These are phyloP conservation scores for Oryctes rhinoceros DNA, from an alignment of 1,140 invertebrate genomes.

Conservation along the genomic window DNA sequence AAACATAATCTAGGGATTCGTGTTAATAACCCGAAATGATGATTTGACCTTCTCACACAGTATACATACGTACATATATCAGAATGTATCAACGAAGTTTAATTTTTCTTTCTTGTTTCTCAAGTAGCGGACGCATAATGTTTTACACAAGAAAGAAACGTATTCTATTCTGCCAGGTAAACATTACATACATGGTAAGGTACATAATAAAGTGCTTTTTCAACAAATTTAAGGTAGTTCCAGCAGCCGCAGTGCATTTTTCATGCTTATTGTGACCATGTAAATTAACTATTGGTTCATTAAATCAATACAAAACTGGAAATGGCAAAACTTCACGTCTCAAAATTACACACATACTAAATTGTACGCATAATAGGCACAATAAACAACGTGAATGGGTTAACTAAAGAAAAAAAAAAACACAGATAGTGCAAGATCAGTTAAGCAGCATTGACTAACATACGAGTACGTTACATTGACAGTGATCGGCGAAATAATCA, in stretches of 20 bases:
- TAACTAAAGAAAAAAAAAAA: too few relatives aligned
- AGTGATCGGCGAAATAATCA: neutral
- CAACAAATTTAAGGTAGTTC: neutral
- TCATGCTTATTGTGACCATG: too few relatives aligned
- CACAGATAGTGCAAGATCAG: too few relatives aligned
- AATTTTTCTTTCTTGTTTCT: too few relatives aligned
- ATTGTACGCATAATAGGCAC: too few relatives aligned
- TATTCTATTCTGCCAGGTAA: neutral
- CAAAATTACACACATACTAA: too few relatives aligned
- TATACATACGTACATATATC: neutral
- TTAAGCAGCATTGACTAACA: neutral
- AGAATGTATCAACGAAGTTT: too few relatives aligned
- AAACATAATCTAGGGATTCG: neutral
- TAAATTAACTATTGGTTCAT: too few relatives aligned
- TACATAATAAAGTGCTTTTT: constrained; percentile 1
- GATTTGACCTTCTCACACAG: neutral
- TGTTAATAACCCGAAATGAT: neutral
- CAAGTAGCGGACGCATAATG: neutral
- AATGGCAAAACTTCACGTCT: too few relatives aligned
- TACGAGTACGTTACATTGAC: neutral
- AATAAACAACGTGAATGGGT: too few relatives aligned
- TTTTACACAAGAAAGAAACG: neutral
- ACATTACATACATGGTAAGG: too few relatives aligned
- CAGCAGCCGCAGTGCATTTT: neutral
- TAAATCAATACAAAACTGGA: too few relatives aligned